Evolutionary conservation across 2,113 vertebrate genomes (phyloP).

Genomic region (Anhinga rufa): DNA sequence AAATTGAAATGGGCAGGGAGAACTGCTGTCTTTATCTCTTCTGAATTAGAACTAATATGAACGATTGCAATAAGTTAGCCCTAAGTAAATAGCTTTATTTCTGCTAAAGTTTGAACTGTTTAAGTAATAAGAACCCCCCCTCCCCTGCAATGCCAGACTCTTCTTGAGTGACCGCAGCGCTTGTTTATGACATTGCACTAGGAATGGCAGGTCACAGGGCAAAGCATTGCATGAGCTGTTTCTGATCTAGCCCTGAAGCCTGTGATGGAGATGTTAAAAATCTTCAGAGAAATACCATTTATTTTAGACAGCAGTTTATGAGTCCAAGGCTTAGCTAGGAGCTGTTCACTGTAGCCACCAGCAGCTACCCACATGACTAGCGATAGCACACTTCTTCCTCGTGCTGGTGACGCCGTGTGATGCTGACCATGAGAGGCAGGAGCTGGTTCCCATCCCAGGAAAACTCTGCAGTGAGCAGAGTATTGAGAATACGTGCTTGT

Average conservation of each 20-base stretch:
- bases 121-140: neutral
- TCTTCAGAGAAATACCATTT: neutral
- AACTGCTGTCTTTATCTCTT: neutral
- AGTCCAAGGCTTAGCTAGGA: neutral
- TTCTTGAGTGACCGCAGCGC: neutral
- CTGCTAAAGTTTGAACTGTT: neutral
- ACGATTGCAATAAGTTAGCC: neutral
- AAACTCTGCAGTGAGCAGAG: neutral
- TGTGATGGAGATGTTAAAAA: neutral
- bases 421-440: neutral
- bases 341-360: neutral
- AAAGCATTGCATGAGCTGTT: neutral
- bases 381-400: neutral
- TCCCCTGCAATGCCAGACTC: neutral
- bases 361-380: neutral
- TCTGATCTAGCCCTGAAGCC: neutral
- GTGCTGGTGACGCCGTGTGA: rapidly evolving
- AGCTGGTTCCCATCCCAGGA: neutral
- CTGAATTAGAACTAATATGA: neutral
- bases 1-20: neutral
- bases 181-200: neutral
- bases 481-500: neutral
- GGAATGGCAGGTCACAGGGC: neutral
- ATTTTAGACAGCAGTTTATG: neutral
- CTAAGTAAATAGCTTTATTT: neutral